Base-by-base conservation (phyloP, 2,888 invertebrate species). In the Catocala nupta region DNA sequence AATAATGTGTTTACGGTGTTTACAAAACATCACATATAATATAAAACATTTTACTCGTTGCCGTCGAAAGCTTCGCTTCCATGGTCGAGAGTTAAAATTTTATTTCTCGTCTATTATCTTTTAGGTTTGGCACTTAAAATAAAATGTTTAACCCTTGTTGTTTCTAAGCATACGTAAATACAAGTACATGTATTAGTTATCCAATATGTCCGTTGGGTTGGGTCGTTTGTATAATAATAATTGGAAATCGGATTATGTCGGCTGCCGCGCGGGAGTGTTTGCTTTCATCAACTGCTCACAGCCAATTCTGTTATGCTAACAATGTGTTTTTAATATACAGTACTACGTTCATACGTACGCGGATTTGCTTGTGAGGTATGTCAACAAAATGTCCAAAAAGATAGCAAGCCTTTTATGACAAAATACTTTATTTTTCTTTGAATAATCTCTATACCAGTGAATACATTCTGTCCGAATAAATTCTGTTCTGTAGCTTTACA, bases 171-270 rank as follows among this genome's bases (percentile, higher is more conserved):
- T 47, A 33, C 6, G 55, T 33, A 48, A 12, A 45, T 52, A 47
- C 45, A 53, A 33, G 42, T 42, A 48, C 45, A 65, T 55, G 68
- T 70, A 65, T 65, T 63, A 58, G 55, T 43, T 54, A 58, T 70
- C 66, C 65, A 68, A 66, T 73, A 62, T 58, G 65, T 69, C 62
- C 69, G 50, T 48, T 65, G 63, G 57, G 53, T 53, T 44, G 48
- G 70, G 65, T 81, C 76, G 83, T 84, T 84, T 81, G 86, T 82
- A 76, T 82, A 84, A 85, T 84, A 82, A 81, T 87, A 87, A 89
- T 88, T 87, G 87, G 81, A 84, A 88, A 89, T 84, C 82, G 83
- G 83, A 88, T 89, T 88, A 87, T 73, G 74, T 70, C 65, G 70
- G 68, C 66, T 75, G 79, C 67, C 68, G 78, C 73, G 72, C 65